A percentile compares a stretch with the other conserved stretches of the same genome.
These are phyloP conservation scores for Acanthornis magna DNA, from an alignment of 2,797 vertebrate species.

Conservation along the genomic window DNA sequence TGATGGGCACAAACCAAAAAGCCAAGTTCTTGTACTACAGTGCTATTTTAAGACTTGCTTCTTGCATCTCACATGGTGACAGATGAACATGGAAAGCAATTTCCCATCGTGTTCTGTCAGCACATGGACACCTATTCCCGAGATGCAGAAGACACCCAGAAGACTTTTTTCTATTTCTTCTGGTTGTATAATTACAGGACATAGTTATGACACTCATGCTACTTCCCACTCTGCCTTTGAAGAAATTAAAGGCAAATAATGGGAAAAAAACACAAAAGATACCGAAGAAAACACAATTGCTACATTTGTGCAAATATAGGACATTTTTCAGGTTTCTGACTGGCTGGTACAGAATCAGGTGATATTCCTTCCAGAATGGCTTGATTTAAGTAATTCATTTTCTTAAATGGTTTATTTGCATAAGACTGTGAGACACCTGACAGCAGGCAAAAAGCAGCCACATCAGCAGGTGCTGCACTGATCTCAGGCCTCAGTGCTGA, in stretches of 20 bases:
- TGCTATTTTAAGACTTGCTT: neutral
- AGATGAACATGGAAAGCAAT: neutral
- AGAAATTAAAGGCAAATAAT: slow-evolving; percentile 8
- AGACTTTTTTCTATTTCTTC: neutral
- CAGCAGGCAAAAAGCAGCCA: neutral
- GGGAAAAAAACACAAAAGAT: neutral
- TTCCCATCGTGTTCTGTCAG: slow-evolving; percentile 27
- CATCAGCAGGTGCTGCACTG: neutral
- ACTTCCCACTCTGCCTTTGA: neutral
- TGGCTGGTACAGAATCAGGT: neutral
- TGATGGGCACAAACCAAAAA: neutral
- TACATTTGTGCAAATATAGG: neutral
- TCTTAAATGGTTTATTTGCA: neutral
- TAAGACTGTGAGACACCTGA: neutral
- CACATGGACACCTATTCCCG: neutral
- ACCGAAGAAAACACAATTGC: neutral
- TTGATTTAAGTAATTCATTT: neutral
- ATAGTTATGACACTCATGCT: neutral
- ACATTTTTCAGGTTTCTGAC: neutral
- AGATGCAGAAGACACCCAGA: neutral
- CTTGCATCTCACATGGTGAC: neutral
- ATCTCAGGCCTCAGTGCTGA: neutral
- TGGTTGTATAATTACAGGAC: neutral
- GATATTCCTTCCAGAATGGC: neutral
- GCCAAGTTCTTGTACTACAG: neutral